phyloP scores from a whole-genome alignment of 2,888 invertebrate genomes.

The Eudasyphora cyanicolor region DNA sequence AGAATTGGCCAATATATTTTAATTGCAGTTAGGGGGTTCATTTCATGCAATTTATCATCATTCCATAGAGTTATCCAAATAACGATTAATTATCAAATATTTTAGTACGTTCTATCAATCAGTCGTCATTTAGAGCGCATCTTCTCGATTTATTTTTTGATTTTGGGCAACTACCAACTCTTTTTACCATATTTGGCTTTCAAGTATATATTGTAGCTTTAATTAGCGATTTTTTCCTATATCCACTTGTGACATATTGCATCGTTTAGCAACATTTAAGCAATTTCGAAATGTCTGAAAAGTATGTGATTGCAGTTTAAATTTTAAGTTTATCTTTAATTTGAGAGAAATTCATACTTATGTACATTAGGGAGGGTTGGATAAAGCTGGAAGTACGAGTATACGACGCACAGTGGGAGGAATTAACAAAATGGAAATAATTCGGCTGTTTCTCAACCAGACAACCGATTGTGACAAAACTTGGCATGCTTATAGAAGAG shows the following conservation, averaged over 20 bases:
- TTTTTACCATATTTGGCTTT: conserved; percentile 12
- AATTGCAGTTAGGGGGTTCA: neutral
- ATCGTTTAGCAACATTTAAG: conserved; percentile 17
- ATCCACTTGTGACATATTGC: neutral
- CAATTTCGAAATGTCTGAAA: neutral
- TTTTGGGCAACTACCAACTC: conserved; percentile 9
- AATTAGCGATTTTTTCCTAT: conserved; percentile 19
- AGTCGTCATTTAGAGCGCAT: neutral
- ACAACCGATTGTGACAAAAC: too few species aligned
- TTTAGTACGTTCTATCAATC: conserved; percentile 3
- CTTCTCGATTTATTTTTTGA: neutral
- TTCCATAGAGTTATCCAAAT: neutral
- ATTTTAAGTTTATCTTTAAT: neutral
- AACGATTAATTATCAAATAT: neutral
- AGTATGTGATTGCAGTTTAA: neutral
- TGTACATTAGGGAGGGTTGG: too few species aligned
- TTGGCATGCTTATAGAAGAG: too few species aligned
- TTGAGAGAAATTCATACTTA: too few species aligned
- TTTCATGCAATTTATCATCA: neutral
- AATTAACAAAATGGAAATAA: too few species aligned
- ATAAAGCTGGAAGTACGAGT: too few species aligned
- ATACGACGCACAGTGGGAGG: too few species aligned
- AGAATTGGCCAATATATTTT: neutral
- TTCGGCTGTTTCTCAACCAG: too few species aligned
- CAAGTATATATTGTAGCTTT: conserved; percentile 1